Conservation (phyloP, 2,113 vertebrate species). For the Plecturocebus donacophilus region DNA sequence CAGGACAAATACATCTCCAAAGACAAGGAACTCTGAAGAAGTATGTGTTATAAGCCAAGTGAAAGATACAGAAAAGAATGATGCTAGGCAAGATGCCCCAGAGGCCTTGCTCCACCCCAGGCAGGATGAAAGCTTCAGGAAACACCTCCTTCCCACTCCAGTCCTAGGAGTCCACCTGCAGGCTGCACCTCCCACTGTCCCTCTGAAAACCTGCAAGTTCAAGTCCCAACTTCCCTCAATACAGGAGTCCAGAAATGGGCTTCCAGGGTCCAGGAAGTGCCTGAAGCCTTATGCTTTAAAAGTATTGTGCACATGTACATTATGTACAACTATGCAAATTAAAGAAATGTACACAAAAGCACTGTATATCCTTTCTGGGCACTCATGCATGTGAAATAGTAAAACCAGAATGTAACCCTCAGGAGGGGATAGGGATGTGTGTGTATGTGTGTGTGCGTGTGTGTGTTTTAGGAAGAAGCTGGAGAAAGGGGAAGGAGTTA, state of each 20-base stretch:
- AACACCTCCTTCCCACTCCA: not conserved
- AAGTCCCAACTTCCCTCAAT: not conserved
- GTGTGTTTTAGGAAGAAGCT: not conserved
- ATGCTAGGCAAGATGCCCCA: not conserved
- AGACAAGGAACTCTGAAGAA: not conserved
- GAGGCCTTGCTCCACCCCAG: rapidly evolving
- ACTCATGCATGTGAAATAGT: not conserved
- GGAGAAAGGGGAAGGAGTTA: not conserved
- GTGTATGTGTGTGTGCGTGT: not conserved
- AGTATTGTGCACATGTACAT: not conserved
- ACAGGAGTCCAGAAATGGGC: not conserved
- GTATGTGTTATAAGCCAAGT: not conserved
- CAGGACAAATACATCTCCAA: not conserved
- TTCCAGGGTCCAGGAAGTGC: not conserved
- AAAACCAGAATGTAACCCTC: not conserved
- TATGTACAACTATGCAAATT: not conserved
- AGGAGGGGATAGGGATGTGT: not conserved
- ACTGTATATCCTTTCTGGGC: not conserved
- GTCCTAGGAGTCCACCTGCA: not conserved
- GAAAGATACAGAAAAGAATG: not conserved
- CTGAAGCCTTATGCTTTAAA: not conserved
- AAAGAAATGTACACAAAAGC: not conserved
- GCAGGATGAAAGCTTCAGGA: not conserved
- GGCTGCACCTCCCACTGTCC: rapidly evolving
- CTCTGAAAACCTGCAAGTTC: too few relatives aligned